Evolutionary conservation across 1,140 invertebrate genomes (phyloP), one percentile per base, ranked within the genome.

Genomic region (Aphaenogaster floridana): DNA sequence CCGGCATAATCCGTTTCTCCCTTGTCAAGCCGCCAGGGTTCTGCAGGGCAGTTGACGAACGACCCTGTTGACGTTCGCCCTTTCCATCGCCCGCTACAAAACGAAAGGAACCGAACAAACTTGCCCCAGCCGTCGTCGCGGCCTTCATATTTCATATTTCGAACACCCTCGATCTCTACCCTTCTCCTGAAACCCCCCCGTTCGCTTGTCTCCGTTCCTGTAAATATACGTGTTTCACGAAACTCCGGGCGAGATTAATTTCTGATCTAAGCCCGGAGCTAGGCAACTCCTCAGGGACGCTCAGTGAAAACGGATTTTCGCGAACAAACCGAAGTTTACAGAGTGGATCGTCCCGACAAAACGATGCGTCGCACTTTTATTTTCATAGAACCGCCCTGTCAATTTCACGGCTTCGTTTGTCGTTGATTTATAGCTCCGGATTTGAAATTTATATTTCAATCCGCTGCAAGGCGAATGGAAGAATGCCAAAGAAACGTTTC

Each of bases 61-160:
- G 93, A 94, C 91, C 92, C 92, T 92, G 93, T 93, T 94, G 93
- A 94, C 93, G 93, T 93, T 93, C 89, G 90, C 93, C 91, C 93
- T 93, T 77, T 91, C 79, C 87, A 88, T 50, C 72, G 59, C 88
- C 89, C 13, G 91, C 90, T 92, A 92, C 92, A 93, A 94, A 93
- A 93, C 93, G 90, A 93, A 88, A 88, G 86, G 81, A 81, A 87
- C 85, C 78, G 86, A 86, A 71, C 84, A 66, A 89, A 85, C 76
- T 89, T 81, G 45, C 50, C 86, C 83, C 85, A 57, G 21, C 77
- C 80, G 57, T 77, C 83, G 63, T 50, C 21, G 88, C 61, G 85
- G 86, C 91, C 85, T 90, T 92, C 93, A 94, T 93, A 94, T 93
- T 93, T 93, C 92, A 93, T 92, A 93, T 93, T 94, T 93, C 90